A percentile compares a stretch with the other conserved stretches of the same genome.
These are phyloP conservation scores for Pseudococcus longispinus DNA, from an alignment of 2,888 invertebrate species.

Conservation along the genomic window DNA sequence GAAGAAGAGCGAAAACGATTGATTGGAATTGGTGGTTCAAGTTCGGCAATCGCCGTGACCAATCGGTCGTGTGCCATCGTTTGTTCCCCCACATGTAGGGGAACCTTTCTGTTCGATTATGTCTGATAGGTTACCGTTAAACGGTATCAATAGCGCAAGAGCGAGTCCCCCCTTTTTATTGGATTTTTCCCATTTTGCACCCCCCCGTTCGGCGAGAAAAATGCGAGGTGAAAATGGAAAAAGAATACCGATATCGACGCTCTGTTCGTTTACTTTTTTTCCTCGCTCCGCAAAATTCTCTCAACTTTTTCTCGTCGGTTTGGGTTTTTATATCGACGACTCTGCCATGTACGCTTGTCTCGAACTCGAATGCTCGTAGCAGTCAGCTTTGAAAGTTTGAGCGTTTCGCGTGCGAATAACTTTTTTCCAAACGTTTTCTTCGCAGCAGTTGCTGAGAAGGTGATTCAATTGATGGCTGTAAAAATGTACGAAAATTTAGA, in stretches of 20 bases:
- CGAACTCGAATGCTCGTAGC: background rate
- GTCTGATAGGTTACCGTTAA: conserved; percentile 54
- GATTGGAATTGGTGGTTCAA: conserved; percentile 54
- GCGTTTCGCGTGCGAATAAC: conserved; percentile 13
- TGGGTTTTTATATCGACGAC: background rate
- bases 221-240: conserved; percentile 29
- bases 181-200: conserved; percentile 21
- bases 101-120: conserved; percentile 47
- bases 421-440: background rate
- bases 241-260: conserved; percentile 26
- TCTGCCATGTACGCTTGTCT: background rate
- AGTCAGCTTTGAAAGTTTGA: background rate
- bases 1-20: conserved; percentile 49
- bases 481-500: conserved; percentile 18
- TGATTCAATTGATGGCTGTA: background rate
- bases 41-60: conserved; percentile 56
- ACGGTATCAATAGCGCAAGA: conserved; percentile 54
- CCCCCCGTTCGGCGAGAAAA: conserved; percentile 21
- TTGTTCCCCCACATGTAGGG: conserved; percentile 36
- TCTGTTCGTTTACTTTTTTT: background rate
- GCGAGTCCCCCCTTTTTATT: conserved; percentile 47
- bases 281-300: background rate
- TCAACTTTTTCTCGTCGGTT: conserved; percentile 3
- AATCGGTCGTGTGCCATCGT: conserved; percentile 53
- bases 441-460: background rate